These are phyloP conservation scores for Aradophagus sp. DNA, from an alignment of 1,140 invertebrate genomes.

Conservation along the genomic window DNA sequence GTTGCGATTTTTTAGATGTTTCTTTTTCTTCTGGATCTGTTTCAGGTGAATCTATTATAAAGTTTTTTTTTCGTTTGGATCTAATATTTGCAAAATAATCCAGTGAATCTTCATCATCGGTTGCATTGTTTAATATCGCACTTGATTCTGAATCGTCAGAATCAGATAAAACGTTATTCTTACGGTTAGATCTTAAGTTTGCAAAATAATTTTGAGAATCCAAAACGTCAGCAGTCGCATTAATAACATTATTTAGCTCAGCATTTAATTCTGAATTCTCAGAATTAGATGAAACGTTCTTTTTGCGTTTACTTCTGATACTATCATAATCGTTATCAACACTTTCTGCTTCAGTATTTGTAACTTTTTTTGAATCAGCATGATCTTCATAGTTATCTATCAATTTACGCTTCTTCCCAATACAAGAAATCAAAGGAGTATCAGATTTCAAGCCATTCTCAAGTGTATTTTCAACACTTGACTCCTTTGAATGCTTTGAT, in stretches of 20 bases:
- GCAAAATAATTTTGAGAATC: no score
- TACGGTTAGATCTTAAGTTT: neutral
- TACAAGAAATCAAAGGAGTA: no score
- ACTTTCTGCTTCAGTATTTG: no score
- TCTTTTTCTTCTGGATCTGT: neutral
- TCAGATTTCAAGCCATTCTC: no score
- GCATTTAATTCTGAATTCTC: no score
- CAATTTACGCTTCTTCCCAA: no score
- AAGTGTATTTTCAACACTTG: neutral
- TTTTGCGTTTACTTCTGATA: neutral
- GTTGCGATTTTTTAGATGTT: no score
- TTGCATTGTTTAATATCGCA: neutral
- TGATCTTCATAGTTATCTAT: no score
- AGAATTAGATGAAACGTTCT: neutral
- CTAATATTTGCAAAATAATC: slow-evolving; percentile 14
- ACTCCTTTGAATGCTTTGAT: no score
- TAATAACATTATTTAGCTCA: neutral
- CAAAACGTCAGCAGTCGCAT: neutral
- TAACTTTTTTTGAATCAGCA: no score
- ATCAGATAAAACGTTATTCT: neutral
- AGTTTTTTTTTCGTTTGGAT: slow-evolving; percentile 11
- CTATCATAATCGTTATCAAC: no score
- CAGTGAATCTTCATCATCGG: slow-evolving; percentile 8
- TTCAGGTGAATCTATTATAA: slow-evolving; percentile 5
- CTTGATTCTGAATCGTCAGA: neutral